Percentiles rank a stretch among this genome's conserved stretches.
phyloP scores from a whole-genome alignment of 2,888 invertebrate genomes.

The Myopa testacea region DNA sequence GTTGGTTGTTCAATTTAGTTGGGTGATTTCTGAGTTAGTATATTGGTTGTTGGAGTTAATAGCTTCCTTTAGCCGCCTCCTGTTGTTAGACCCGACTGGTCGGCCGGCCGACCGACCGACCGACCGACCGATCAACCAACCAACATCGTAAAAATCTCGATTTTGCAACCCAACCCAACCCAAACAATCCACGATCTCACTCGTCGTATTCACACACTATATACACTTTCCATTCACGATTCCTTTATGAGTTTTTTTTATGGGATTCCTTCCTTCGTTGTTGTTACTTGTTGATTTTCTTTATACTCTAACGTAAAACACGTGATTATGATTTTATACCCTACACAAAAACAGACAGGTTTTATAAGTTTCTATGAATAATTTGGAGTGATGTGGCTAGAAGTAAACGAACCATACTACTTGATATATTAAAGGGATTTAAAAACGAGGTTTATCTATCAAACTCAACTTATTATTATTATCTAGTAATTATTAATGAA shows the following conservation, averaged over 20 bases:
- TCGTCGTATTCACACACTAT: neutral
- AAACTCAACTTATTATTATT: too few species aligned
- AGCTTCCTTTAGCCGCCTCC: neutral
- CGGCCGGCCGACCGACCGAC: too few species aligned
- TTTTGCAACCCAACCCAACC: neutral
- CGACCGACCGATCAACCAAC: neutral
- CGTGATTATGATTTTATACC: too few species aligned
- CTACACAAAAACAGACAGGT: too few species aligned
- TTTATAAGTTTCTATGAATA: too few species aligned
- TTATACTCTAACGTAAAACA: too few species aligned
- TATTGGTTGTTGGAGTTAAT: neutral
- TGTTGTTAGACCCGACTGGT: neutral
- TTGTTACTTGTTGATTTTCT: too few species aligned
- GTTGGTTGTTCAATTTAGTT: neutral
- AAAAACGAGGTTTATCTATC: too few species aligned
- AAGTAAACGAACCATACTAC: too few species aligned
- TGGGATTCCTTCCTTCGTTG: neutral
- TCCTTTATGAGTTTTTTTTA: neutral
- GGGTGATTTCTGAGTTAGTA: neutral
- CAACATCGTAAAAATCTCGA: constrained; percentile 7
- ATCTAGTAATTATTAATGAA: too few species aligned
- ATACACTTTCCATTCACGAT: constrained; percentile 39
- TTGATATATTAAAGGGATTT: too few species aligned
- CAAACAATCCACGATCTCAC: neutral
- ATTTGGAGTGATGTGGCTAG: too few species aligned